Evolutionary conservation across 1,140 invertebrate genomes (phyloP), one percentile per base, ranked within the genome.

Genomic region (Dufourea novaeangliae): DNA sequence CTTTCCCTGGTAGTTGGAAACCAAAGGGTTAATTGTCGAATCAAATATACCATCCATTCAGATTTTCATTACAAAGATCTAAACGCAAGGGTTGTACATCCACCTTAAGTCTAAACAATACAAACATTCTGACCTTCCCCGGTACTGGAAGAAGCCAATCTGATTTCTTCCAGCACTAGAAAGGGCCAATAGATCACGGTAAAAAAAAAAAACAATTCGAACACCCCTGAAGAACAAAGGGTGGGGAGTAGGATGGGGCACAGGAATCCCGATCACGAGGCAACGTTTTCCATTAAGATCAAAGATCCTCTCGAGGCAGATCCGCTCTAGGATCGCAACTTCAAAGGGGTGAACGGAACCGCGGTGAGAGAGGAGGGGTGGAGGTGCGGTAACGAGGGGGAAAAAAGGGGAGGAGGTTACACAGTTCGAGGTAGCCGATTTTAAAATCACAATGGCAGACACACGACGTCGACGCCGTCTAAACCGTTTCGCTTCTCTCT

Each of bases 391-490:
- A 77, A 74, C 54, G 79, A 85, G 64, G 63, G 70, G 82, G 79
- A 78, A 50, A 22, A 84, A 80, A 77, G 50, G 22, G 76, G 73
- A 46, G 83, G 84, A 81, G 82, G 77, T n/a, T n/a, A n/a, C n/a
- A n/a, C n/a, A n/a, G 84, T 46, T 50, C 46, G 79, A 5, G 79
- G 79, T 82, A 71, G 77, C 73, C 87, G 85, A 90, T 88, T 91
- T 90, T 90, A 89, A 91, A 90, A 90, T 90, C 84, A 90, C 89
- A 91, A 90, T 90, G 86, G 88, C 74, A 88, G 87, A 88, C 89
- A 89, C 90, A 90, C 90, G 88, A 90, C 90, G 88, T 90, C 86
- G 50, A 34, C 70, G 86, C 79, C 80, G 84, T 86, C 79, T 83
- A 87, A 56, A 82, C 86, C 87, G 88, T 88, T 44, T 87, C 86